These are phyloP conservation scores for Acanthopagrus latus DNA, from an alignment of 2,797 vertebrate genomes.

Conservation along the genomic window DNA sequence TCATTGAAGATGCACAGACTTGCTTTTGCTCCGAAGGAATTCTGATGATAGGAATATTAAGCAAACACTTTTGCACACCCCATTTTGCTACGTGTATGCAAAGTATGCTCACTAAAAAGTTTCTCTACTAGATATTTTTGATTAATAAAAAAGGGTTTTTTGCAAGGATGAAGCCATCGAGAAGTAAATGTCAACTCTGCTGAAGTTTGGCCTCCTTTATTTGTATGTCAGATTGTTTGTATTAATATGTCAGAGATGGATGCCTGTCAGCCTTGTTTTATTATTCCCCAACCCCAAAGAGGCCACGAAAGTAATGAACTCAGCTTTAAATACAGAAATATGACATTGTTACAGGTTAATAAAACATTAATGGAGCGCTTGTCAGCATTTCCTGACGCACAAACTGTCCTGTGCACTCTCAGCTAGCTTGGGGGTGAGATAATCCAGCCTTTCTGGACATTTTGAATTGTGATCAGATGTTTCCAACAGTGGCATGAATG, in stretches of 20 bases:
- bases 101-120: neutral
- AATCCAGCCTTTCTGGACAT: conserved; percentile 33
- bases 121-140: neutral
- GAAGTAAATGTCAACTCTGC: neutral
- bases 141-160: neutral
- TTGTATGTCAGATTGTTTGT: no score
- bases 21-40: neutral
- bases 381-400: conserved; percentile 8
- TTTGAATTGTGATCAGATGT: conserved; percentile 70
- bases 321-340: conserved; percentile 11
- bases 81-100: neutral
- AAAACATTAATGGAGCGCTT: neutral
- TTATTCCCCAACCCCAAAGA: neutral
- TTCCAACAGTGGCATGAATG: conserved; percentile 64
- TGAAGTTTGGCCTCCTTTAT: neutral
- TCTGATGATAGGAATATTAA: neutral
- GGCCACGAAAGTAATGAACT: neutral
- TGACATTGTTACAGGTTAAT: neutral
- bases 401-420: conserved; percentile 29
- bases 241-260: conserved; percentile 1
- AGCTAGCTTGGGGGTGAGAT: conserved; percentile 26
- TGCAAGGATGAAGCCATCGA: neutral
- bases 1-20: neutral
- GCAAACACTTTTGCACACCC: neutral
- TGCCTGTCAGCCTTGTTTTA: conserved; percentile 16